phyloP scores from a whole-genome alignment of 2,888 invertebrate genomes.

The Parascotia fuliginaria region DNA sequence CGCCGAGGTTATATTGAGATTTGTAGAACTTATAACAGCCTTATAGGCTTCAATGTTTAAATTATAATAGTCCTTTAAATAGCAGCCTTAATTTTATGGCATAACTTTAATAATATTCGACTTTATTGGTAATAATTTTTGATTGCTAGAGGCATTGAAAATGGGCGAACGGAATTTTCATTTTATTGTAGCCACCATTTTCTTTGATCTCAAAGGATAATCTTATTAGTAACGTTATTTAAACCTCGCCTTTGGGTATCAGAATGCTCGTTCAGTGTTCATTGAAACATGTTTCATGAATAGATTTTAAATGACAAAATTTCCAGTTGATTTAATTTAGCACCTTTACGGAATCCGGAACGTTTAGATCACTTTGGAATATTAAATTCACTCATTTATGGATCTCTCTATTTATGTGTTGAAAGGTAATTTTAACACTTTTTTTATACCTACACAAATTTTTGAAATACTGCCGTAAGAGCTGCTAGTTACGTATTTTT shows the following conservation, averaged over 20 bases:
- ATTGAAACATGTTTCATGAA: neutral
- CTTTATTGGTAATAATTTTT: slow-evolving; percentile 11
- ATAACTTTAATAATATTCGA: neutral
- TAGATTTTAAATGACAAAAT: no score
- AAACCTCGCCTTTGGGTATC: neutral
- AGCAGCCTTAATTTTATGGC: neutral
- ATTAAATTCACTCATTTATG: no score
- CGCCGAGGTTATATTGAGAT: neutral
- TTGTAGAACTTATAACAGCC: neutral
- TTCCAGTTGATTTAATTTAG: no score
- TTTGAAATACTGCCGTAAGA: no score
- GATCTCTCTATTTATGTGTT: no score
- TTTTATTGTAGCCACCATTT: slow-evolving; percentile 21
- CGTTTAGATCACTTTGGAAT: no score
- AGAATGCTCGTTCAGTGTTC: slow-evolving; percentile 1
- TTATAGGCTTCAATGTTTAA: slow-evolving; percentile 4
- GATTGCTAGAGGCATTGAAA: neutral
- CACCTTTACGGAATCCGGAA: no score
- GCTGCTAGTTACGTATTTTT: no score
- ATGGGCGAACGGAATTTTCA: slow-evolving; percentile 4
- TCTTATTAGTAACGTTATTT: slow-evolving; percentile 13
- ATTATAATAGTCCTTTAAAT: slow-evolving; percentile 1
- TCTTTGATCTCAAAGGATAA: slow-evolving; percentile 16
- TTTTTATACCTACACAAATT: no score
- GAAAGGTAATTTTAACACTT: no score